Conservation (phyloP, 1,140 invertebrate genomes). For the Trinorchestia longiramus region DNA sequence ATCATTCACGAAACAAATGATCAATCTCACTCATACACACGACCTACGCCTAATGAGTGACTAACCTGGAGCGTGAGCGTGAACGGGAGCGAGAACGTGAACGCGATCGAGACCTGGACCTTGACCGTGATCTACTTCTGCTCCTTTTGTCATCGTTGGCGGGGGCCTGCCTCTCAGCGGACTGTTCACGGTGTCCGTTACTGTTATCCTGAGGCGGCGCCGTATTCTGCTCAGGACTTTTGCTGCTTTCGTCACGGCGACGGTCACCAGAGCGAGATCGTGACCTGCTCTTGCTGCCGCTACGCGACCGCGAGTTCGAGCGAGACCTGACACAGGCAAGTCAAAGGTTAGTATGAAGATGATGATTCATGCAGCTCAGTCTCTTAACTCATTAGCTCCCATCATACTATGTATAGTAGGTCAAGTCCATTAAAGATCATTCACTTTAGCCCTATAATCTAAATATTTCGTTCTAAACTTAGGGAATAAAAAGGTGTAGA, state of each 20-base stretch:
- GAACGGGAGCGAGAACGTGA: constrained; percentile 33
- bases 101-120: constrained; percentile 33
- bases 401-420: too few relatives aligned
- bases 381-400: too few relatives aligned
- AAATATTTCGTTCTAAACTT: too few relatives aligned
- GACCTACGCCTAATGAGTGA: neutral
- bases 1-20: too few relatives aligned
- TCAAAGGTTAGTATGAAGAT: too few relatives aligned
- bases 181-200: constrained; percentile 9
- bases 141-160: neutral
- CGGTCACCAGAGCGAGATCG: constrained; percentile 34
- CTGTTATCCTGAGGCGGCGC: neutral
- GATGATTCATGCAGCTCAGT: too few relatives aligned
- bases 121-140: neutral
- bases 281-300: constrained; percentile 50
- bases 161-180: neutral
- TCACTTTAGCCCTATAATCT: too few relatives aligned
- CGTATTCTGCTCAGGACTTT: constrained; percentile 14
- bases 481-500: too few relatives aligned
- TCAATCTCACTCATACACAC: neutral
- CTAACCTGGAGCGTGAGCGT: neutral
- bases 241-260: constrained; percentile 27
- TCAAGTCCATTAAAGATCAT: too few relatives aligned
- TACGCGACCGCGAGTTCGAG: constrained; percentile 17
- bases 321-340: neutral